Base-by-base conservation (phyloP, 2,113 vertebrate species). In the Excalfactoria chinensis region DNA sequence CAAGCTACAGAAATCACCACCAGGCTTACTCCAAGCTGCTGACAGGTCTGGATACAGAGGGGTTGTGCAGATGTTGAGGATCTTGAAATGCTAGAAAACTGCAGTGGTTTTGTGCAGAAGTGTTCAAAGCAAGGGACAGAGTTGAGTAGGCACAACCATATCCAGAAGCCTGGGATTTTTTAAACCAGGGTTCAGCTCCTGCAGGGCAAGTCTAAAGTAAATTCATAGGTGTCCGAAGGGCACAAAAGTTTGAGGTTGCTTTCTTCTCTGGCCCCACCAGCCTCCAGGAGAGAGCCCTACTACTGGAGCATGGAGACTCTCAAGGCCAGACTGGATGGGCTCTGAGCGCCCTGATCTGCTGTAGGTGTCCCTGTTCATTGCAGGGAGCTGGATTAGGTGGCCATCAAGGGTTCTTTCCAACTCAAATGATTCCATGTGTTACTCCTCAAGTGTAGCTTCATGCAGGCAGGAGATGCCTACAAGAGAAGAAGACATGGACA, bases 201-300 rank as follows among this genome's bases (percentile, higher is more conserved):
- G 67, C 74, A 66, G 40, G 43, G 43, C 43, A 15, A 44, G 43
- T 44, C 43, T 44, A 17, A 44, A 44, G 43, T 44, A 44, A 17
- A 44, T 7, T 7, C 43, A 44, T 17, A 59, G 21, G 34, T 28
- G 60, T 34, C 17, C 22, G 9, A 1, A 1, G 73, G 51, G 37
- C 25, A 32, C 0, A 0, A 16, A 8, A 22, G 6, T 60, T 41
- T 49, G 28, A 72, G 17, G 25, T 34, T 83, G 35, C 23, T 67
- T 80, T 77, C 41, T 86, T 37, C 62, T 44, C 0, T 46, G 70
- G 37, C 32, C 7, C 11, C 23, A 59, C 25, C 37, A 48, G 55
- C 35, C 63, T 64, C 13, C 5, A 30, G 25, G 34, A 60, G 12
- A 51, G n/a, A 77, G 9, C 13, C 11, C 9, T 8, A 10, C 21